Evolutionary conservation across 1,140 invertebrate species (phyloP), one percentile per base, ranked within the genome.

Genomic region (Hydropsyche tenuis): DNA sequence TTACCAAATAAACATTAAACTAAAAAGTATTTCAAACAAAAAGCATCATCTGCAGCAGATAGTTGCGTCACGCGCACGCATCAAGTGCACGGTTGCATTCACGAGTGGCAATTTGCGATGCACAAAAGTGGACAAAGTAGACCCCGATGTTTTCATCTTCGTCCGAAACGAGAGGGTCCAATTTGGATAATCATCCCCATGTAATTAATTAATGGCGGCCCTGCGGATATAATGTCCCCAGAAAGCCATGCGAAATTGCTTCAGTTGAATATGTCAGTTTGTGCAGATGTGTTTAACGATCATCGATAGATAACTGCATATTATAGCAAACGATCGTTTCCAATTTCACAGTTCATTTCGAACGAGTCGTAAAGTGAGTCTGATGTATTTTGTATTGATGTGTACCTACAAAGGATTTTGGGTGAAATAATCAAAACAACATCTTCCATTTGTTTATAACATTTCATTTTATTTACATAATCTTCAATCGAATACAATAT

Each of bases 171-270:
- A 60, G 60, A 72, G 75, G 68, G 72, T 53, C 37, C 75, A 77
- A 77, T 77, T 77, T 74, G 72, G 75, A 77, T 77, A 77, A 77
- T 77, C 75, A 77, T 77, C 72, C 64, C 73, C 70, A 62, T 73
- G 69, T 72, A 77, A 77, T 77, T 77, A 77, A 77, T 77, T 77
- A 74, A 63, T n/a, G 75, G 73, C 51, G 18, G 22, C 22, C 12
- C 1, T 43, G 27, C 3, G 27, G 63, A n/a, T n/a, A n/a, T n/a
- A n/a, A n/a, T n/a, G n/a, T n/a, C n/a, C n/a, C n/a, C n/a, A n/a
- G n/a, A 70, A 46, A 70, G 68, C 48, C 51, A 25, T 23, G n/a
- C n/a, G n/a, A n/a, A 25, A 70, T 70, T 48, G 30, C 30, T 56
- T 70, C 27, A 69, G 66, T 45, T 66, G 30, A 68, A 68, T 45